Base-by-base conservation (phyloP, 2,797 vertebrate genomes). In the Lacerta bilineata region DNA sequence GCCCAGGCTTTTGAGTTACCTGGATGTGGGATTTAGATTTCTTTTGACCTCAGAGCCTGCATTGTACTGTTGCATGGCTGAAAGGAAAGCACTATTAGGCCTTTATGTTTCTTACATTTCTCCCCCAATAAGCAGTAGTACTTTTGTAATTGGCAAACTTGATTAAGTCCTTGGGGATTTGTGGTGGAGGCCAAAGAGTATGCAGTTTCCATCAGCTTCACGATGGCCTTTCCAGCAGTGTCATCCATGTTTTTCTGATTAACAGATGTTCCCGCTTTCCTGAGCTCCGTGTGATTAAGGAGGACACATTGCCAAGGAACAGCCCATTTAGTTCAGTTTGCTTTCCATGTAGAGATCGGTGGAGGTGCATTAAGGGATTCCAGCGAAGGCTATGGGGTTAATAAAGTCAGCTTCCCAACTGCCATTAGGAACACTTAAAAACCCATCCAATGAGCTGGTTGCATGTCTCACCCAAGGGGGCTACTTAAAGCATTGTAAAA, bases 351-450 rank as follows among this genome's bases (percentile, higher is more conserved):
- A 33, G 78, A 36, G 46, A 25, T 59, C 0, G 0, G 18, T 13
- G 2, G 0, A 66, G 39, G 41, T 79, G 41, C 18, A 0, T 33
- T 43, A 66, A 50, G 5, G 59, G 80, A 43, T 2, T 0, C 11
- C 8, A 3, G 17, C 3, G 39, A 71, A 59, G 8, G 41, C 10
- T 71, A 71, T 20, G 33, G 29, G 71, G 85, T 79, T 82, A 43
- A 36, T 84, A 75, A 87, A 84, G 59, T 29, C 46, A 5, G 68
- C 29, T 66, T 5, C 0, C 8, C 3, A 33, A 79, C 41, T 64
- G 39, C 77, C 87, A 27, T 86, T 72, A 59, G 50, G 80, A n/a
- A 18, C 36, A 81, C 78, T 88, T 90, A 77, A 80, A 88, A 87
- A 25, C 71, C 78, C 36, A 27, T 64, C 68, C 68, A 0, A 29